A percentile compares a stretch with the other conserved stretches of the same genome.
phyloP scores from a whole-genome alignment of 1,140 invertebrate species.

The Elysia chlorotica region DNA sequence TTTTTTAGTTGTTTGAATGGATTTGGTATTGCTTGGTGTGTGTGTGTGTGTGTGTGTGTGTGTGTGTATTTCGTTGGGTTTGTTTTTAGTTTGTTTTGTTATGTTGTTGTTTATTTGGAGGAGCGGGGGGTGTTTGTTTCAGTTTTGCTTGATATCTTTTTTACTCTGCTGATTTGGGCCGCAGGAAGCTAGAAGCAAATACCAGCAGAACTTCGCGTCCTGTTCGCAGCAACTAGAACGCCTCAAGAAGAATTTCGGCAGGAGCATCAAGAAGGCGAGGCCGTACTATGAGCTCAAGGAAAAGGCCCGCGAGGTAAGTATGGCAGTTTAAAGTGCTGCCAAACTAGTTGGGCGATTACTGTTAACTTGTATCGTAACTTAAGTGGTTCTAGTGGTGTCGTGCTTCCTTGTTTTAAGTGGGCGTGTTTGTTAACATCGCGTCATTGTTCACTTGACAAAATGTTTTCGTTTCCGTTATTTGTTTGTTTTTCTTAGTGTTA shows the following conservation, averaged over 20 bases:
- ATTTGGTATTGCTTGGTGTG: background rate
- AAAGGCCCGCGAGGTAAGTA: slow-evolving; percentile 66
- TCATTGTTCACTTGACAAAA: too few species aligned
- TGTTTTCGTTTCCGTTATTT: too few species aligned
- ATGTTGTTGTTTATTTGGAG: too few species aligned
- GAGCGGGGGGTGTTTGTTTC: slow-evolving; percentile 10
- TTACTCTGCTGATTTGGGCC: slow-evolving; percentile 28
- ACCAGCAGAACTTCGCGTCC: slow-evolving; percentile 82
- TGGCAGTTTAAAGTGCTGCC: too few species aligned
- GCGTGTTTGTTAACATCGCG: too few species aligned
- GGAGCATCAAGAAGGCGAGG: slow-evolving; percentile 85
- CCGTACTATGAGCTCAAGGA: slow-evolving; percentile 87
- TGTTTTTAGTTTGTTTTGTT: too few species aligned
- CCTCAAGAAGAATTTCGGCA: slow-evolving; percentile 81
- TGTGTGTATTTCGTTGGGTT: slow-evolving; percentile 3
- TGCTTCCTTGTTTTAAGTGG: too few species aligned
- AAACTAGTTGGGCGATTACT: too few species aligned
- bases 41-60: slow-evolving; percentile 15
- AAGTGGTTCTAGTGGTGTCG: too few species aligned
- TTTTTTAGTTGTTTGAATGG: too few species aligned
- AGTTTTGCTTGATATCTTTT: background rate
- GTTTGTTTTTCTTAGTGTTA: too few species aligned
- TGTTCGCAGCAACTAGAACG: slow-evolving; percentile 82
- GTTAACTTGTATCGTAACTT: too few species aligned
- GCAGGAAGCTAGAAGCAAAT: slow-evolving; percentile 82